Conservation (phyloP, 2,797 vertebrate genomes). For the Lophotriccus pileatus region DNA sequence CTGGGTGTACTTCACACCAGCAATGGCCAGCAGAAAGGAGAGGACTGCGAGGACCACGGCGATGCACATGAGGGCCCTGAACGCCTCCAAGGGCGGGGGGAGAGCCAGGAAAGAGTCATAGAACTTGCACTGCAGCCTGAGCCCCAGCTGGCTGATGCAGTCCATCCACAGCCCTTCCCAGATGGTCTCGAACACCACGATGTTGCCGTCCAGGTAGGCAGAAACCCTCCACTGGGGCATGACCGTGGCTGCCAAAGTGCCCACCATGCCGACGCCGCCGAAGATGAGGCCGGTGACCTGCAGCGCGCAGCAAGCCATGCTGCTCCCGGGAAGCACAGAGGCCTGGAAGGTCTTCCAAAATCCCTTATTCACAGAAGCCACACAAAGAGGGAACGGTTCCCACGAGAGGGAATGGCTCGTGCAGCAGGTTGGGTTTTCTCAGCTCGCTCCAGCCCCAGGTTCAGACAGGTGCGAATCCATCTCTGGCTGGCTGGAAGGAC, state of each 20-base stretch:
- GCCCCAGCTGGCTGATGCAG: conserved; percentile 82
- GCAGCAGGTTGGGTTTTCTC: background rate
- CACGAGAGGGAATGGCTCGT: background rate
- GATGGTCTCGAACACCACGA: conserved; percentile 89
- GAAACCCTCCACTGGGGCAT: conserved; percentile 96
- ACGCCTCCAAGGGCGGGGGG: conserved; percentile 75
- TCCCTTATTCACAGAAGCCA: background rate
- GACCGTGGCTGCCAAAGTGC: conserved; percentile 82
- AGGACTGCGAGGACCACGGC: conserved; percentile 70
- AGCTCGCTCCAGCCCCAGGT: background rate
- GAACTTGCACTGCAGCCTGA: conserved; percentile 82
- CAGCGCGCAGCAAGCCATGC: conserved; percentile 73
- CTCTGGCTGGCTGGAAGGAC: background rate
- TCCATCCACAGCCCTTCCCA: conserved; percentile 97
- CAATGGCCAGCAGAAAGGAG: conserved; percentile 80
- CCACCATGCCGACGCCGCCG: conserved; percentile 82
- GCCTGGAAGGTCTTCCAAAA: background rate
- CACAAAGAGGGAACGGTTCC: too few species aligned
- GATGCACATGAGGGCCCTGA: conserved; percentile 87
- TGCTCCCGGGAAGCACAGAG: background rate
- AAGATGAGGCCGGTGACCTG: conserved; percentile 82
- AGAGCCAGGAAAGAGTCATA: conserved; percentile 77
- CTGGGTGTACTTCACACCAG: conserved; percentile 81
- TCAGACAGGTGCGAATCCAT: background rate
- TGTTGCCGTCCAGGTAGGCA: conserved; percentile 87